Evolutionary conservation across 2,888 invertebrate species (phyloP), one percentile per base, ranked within the genome.

Genomic region (Patella caerulea): DNA sequence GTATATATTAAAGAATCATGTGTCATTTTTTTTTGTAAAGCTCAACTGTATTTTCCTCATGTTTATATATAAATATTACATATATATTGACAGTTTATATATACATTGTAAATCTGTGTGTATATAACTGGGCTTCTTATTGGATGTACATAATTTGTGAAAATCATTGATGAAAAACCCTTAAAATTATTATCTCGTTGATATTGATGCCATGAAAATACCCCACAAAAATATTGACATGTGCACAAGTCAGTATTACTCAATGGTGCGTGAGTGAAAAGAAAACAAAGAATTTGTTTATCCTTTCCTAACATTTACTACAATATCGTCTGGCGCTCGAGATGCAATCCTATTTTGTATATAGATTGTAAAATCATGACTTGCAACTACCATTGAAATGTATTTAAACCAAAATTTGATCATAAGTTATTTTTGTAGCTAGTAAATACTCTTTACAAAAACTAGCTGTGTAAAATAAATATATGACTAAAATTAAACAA

Each of bases 341-440:
- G 65, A 65, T 65, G 65, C 65, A 65, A 65, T 65, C 45, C 45
- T 45, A 45, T 45, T 19, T 65, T 65, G 65, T 65, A 65, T 14
- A 65, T 65, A 45, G 45, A 45, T 45, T 45, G 24, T 65, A 24
- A 65, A 65, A 24, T 24, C 65, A 65, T 65, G 65, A 65, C 65
- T 65, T 65, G 65, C 65, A 65, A 65, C 19, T 65, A 65, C 65
- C 65, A 65, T 65, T 65, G 65, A 73, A 73, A 73, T 71, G 73
- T 77, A 77, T 69, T 69, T 73, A 74, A 73, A 77, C 71, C 55
- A 74, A 77, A 77, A 77, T 73, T 76, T 76, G 76, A 76, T 76
- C 65, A 72, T 77, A 77, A 77, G 71, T 77, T 77, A 77, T 79
- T 79, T 79, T 79, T 54, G 76, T 79, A 76, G 79, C 79, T 79